Conservation (phyloP, 37 sponge, comb jelly and placozoan species). For the Cliona cf. orientalis region DNA sequence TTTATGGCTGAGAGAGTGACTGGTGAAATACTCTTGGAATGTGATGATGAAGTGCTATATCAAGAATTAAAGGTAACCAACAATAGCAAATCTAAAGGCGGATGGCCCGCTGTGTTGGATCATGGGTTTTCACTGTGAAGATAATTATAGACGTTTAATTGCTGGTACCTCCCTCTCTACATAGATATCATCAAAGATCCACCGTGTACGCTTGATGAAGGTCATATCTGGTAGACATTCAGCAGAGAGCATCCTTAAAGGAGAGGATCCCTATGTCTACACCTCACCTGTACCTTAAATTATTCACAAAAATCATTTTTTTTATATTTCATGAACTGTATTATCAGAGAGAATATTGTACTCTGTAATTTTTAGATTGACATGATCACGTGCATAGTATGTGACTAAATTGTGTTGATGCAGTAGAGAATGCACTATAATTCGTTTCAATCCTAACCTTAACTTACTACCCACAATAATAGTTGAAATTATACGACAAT, state of each 20-base stretch:
- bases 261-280: conserved; percentile 47
- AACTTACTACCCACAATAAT: too few relatives aligned
- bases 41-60: conserved; percentile 26
- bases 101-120: too few relatives aligned
- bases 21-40: conserved; percentile 26
- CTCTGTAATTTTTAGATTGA: background rate
- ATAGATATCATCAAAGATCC: conserved; percentile 31
- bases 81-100: too few relatives aligned
- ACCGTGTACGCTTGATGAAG: conserved; percentile 22
- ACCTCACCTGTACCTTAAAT: conserved; percentile 10
- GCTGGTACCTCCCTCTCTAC: too few relatives aligned
- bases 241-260: conserved; percentile 27
- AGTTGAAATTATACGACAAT: too few relatives aligned
- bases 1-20: conserved; percentile 49
- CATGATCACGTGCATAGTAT: background rate
- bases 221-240: conserved; percentile 36
- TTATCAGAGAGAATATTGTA: background rate
- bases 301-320: background rate
- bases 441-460: too few relatives aligned
- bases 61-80: conserved; percentile 6
- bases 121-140: too few relatives aligned
- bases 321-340: background rate
- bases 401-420: too few relatives aligned
- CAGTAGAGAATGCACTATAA: too few relatives aligned
- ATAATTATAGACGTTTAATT: too few relatives aligned